phyloP scores from a whole-genome alignment of 2,797 vertebrate species.

The Anableps anableps region DNA sequence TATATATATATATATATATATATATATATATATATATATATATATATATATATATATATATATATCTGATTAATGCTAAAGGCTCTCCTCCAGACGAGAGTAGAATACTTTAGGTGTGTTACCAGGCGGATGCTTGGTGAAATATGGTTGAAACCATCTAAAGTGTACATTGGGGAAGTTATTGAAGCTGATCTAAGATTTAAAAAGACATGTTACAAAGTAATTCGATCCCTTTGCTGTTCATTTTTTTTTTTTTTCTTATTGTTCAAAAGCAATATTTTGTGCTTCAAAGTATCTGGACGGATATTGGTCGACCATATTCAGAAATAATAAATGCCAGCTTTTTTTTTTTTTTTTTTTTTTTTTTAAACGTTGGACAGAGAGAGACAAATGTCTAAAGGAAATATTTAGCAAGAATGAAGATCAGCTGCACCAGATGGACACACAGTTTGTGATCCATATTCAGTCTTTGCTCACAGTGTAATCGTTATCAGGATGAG shows the following conservation, averaged over 20 bases:
- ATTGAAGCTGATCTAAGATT: too few relatives aligned
- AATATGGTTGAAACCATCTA: too few relatives aligned
- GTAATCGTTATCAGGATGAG: background rate
- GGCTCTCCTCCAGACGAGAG: too few relatives aligned
- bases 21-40: too few relatives aligned
- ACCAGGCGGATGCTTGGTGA: too few relatives aligned
- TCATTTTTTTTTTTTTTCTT: background rate
- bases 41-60: too few relatives aligned
- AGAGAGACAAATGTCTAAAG: background rate
- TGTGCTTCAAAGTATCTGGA: background rate
- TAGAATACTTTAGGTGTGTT: too few relatives aligned
- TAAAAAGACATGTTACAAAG: too few relatives aligned
- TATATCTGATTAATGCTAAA: too few relatives aligned
- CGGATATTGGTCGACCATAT: background rate
- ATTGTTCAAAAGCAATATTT: background rate
- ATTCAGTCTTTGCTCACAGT: conserved; percentile 3
- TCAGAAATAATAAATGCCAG: background rate
- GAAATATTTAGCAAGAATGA: background rate
- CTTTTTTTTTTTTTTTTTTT: background rate
- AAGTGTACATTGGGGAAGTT: too few relatives aligned
- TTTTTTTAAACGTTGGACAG: background rate
- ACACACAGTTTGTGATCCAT: conserved; percentile 1
- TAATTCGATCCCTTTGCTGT: background rate
- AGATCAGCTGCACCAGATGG: background rate
- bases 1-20: too few relatives aligned